Evolutionary conservation across 1,140 invertebrate genomes (phyloP), one percentile per base, ranked within the genome.

Genomic region (Drosophila burlai): DNA sequence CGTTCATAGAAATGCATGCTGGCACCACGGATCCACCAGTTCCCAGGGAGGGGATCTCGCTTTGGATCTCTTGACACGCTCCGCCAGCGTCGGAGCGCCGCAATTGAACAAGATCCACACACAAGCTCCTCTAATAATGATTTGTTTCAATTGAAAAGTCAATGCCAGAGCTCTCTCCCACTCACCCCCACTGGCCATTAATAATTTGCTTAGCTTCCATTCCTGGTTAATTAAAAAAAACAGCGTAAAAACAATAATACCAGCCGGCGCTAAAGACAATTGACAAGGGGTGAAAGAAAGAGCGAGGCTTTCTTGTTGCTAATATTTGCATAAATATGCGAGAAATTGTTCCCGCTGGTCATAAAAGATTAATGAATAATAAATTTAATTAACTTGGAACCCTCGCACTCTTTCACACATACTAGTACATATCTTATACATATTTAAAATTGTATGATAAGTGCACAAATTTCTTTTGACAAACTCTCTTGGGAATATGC

Each of bases 91-190:
- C 38, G 18, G 18, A 16, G 40, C 43, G 46, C 60, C 62, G 65
- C 54, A 89, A 90, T 89, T 89, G 69, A 80, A 81, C 75, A 67
- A 69, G 67, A 80, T 83, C 85, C 62, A 85, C 66, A 85, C 66
- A 85, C 76, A 71, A 71, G 84, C 67, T 76, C 64, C 78, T 89
- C 68, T 81, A 90, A 84, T 89, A 85, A 89, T 89, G 85, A 89
- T 90, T 89, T 89, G 86, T 89, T 89, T 89, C 85, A 89, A 89
- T 89, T 89, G 85, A 89, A 89, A 84, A 89, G 75, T 90, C 85
- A 89, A 89, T 89, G 85, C 55, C 85, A 84, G 68, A 61, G 63
- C 43, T 77, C 40, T 36, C 63, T 13, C 62, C n/a, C 42, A 31
- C 29, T 16, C 52, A 55, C 42, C 18, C 68, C 43, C 71, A 49